Conservation (phyloP, 2,113 vertebrate species). For the Marcusenius ussheri region DNA sequence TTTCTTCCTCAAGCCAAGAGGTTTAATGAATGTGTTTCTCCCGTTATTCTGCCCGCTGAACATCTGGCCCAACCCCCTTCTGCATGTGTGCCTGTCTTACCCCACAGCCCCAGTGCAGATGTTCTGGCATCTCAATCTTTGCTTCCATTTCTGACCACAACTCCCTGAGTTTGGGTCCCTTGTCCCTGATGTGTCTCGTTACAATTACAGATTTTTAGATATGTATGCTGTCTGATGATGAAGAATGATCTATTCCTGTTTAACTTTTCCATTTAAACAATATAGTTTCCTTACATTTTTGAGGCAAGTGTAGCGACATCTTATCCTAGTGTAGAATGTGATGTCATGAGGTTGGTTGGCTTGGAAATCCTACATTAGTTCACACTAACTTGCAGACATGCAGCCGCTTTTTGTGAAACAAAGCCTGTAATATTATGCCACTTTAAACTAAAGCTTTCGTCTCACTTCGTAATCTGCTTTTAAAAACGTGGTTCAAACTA, state of each 20-base stretch:
- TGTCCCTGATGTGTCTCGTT: background rate
- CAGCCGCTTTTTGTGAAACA: background rate
- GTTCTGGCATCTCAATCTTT: background rate
- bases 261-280: no score
- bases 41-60: background rate
- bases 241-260: no score
- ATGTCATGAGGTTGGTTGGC: background rate
- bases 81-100: background rate
- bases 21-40: background rate
- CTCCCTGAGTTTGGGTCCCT: background rate
- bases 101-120: background rate
- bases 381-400: background rate
- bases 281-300: background rate
- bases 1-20: background rate
- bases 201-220: background rate
- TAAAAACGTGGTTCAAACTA: background rate
- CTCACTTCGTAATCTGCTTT: background rate
- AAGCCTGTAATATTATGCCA: background rate
- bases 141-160: background rate
- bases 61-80: background rate
- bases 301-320: background rate
- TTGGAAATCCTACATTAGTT: background rate
- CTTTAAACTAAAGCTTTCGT: background rate
- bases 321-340: background rate
- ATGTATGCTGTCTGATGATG: no score